Percentiles rank a stretch among this genome's conserved stretches.
Evolutionary conservation across 2,797 vertebrate genomes (phyloP).

Genomic region (Sarcophilus harrisii): DNA sequence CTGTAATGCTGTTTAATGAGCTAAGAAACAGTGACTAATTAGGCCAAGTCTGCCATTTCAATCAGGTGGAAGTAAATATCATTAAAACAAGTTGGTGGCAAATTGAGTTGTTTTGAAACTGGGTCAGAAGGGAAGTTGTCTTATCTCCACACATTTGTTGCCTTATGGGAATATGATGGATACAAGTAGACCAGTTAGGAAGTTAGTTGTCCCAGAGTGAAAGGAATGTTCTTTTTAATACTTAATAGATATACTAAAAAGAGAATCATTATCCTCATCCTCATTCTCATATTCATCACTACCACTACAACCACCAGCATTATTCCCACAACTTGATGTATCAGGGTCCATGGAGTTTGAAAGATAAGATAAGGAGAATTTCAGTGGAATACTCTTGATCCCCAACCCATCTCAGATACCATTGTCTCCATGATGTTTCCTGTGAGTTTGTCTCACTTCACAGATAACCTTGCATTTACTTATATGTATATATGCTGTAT

Average conservation of each 20-base stretch:
- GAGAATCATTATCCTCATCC: too few species aligned
- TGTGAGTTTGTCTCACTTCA: neutral
- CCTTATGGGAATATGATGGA: neutral
- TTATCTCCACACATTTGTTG: neutral
- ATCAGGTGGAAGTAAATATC: slow-evolving; percentile 9
- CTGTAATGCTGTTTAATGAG: too few species aligned
- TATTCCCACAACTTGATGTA: neutral
- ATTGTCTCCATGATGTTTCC: neutral
- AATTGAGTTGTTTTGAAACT: fast-evolving
- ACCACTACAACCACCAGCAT: too few species aligned
- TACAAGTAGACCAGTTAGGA: neutral
- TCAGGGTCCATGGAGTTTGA: neutral
- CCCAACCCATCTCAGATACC: neutral
- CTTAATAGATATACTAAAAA: neutral
- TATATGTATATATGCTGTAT: neutral
- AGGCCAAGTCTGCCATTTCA: slow-evolving; percentile 8
- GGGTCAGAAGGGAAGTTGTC: fast-evolving
- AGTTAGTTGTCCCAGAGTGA: neutral
- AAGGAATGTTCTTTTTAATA: neutral
- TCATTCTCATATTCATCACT: too few species aligned
- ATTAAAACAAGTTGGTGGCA: neutral
- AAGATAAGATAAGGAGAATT: neutral
- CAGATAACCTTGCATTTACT: neutral
- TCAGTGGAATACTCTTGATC: neutral
- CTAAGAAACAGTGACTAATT: neutral